Base-by-base conservation (phyloP, 2,113 vertebrate genomes). In the Tupaia tana region DNA sequence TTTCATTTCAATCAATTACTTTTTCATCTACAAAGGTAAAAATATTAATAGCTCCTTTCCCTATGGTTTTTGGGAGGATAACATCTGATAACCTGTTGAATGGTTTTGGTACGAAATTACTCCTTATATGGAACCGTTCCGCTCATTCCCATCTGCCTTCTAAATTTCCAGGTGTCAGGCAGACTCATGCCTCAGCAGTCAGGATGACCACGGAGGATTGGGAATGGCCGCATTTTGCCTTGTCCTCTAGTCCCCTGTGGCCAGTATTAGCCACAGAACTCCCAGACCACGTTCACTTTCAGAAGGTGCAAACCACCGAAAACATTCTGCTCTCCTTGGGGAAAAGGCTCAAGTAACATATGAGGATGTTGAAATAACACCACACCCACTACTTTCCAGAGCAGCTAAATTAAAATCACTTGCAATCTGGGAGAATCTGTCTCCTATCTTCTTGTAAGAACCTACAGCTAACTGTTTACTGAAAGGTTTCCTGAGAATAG, bases 401-500 rank as follows among this genome's bases (percentile, higher is more conserved):
- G 86, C 29, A 96, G 92, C 95, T 96, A 94, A 96, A 97, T 98
- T 97, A 97, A 97, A 97, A 98, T 91, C 85, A 83, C 87, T 96
- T 84, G 86, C 93, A 96, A 97, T 95, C 75, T 97, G 97, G 95
- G 81, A 91, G 89, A 97, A 88, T 96, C 92, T 96, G 94, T 96
- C 96, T 97, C 86, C 29, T 94, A 94, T 95, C 84, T 89, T 93
- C 75, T 89, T 89, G 58, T 89, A 93, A 96, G 95, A 97, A 96
- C 59, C 79, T 77, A 43, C 70, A 94, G 82, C 92, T 97, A 94
- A 96, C 89, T 96, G 90, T 97, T 97, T 95, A 86, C 86, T 87
- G 96, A 97, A 95, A 97, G 94, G 86, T 97, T 97, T 96, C 93
- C 64, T 93, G 97, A 97, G 97, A 98, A 95, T 95, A 96, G 94